Evolutionary conservation across 2,888 invertebrate genomes (phyloP), one percentile per base, ranked within the genome.

Genomic region (Sabatieria punctata): DNA sequence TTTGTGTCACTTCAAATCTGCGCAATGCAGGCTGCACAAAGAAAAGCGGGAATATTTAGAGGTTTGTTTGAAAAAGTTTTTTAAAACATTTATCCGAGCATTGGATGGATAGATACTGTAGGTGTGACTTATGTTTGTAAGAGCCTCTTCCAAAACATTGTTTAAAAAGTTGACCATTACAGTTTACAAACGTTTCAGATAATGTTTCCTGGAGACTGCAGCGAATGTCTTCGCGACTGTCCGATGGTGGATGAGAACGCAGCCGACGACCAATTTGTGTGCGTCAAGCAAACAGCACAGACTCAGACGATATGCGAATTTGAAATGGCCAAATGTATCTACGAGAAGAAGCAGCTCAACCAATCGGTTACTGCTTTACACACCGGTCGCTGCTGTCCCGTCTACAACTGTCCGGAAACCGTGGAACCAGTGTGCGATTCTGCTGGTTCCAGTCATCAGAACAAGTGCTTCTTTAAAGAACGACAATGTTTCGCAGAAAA

Each of bases 401-500:
- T 11, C 8, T 30, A 23, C 6, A 25, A 36, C 15, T 59, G 58
- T 47, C 51, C 57, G 43, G 54, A 57, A 45, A 40, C 49, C 37
- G 54, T 52, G 55, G 53, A 53, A 36, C 58, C 59, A 18, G 53
- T 59, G 22, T 59, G 59, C 51, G 60, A 60, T 49, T 55, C 53
- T 35, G 52, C 44, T 30, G 57, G 54, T 24, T 51, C 54, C 41
- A 59, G 58, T 18, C 57, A 60, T 48, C 54, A 53, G 39, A 60
- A 60, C 49, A 47, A 59, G 38, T 60, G 60, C 49, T 51, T 53
- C 27, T 60, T 61, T 40, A 51, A 54, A n/a, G n/a, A n/a, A n/a
- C n/a, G n/a, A n/a, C n/a, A n/a, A n/a, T n/a, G n/a, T n/a, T n/a
- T n/a, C n/a, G n/a, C n/a, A n/a, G n/a, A n/a, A n/a, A n/a, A n/a